A percentile compares a stretch with the other conserved stretches of the same genome.
Evolutionary conservation across 2,888 invertebrate species (phyloP).

Genomic region (Scaptomyza caliginosa): DNA sequence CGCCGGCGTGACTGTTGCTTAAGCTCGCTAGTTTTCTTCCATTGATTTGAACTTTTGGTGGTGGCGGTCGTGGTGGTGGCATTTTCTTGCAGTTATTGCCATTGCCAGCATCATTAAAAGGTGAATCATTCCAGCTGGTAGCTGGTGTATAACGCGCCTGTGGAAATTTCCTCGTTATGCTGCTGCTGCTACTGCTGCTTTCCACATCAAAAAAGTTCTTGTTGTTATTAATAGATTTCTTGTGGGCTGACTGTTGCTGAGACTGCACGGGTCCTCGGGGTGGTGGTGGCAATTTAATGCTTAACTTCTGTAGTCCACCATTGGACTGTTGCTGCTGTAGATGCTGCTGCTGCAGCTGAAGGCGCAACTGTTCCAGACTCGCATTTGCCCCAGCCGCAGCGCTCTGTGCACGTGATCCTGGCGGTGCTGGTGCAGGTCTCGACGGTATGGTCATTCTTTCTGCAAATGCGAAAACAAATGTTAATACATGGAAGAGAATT

Average conservation of each 20-base stretch:
- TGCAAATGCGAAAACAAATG: constrained; percentile 12
- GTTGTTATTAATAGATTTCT: constrained; percentile 34
- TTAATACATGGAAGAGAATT: no score
- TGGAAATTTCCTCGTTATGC: constrained; percentile 82
- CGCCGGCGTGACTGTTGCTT: constrained; percentile 11
- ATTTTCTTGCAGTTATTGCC: constrained; percentile 73
- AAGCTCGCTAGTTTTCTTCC: constrained; percentile 63
- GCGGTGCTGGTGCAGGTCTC: constrained; percentile 84
- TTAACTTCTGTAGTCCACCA: constrained; percentile 76
- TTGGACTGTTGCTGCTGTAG: constrained; percentile 73
- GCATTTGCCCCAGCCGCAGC: constrained; percentile 82
- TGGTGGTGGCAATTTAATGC: constrained; percentile 83
- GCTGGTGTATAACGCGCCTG: constrained; percentile 82
- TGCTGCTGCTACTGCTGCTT: constrained; percentile 44
- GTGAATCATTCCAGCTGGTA: constrained; percentile 82
- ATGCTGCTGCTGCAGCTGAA: constrained; percentile 77
- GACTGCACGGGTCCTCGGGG: constrained; percentile 72
- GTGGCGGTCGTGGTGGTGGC: constrained; percentile 84
- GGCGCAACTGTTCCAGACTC: constrained; percentile 80
- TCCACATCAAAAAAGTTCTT: constrained; percentile 47
- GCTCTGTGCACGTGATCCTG: constrained; percentile 72
- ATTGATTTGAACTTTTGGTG: constrained; percentile 78
- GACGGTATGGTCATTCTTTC: constrained; percentile 83
- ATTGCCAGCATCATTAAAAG: constrained; percentile 64
- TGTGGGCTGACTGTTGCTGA: constrained; percentile 39